phyloP scores from a whole-genome alignment of 2,797 vertebrate species.

The Anguilla megastoma region DNA sequence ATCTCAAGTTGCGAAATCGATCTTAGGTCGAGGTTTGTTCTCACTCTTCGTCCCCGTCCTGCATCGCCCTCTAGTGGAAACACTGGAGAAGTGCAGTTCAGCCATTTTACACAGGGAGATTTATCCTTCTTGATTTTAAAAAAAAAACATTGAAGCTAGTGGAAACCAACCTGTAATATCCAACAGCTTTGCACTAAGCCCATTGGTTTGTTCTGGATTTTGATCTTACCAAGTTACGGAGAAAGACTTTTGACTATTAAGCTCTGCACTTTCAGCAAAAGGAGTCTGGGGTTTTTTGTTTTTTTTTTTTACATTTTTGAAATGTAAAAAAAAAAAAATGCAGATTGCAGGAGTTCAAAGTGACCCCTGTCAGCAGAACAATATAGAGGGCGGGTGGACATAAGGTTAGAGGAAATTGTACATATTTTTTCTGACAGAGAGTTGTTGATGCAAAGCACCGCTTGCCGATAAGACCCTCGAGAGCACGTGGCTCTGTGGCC shows the following conservation, averaged over 20 bases:
- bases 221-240: neutral
- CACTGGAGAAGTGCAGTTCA: neutral
- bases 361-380: neutral
- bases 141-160: neutral
- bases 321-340: too few relatives aligned
- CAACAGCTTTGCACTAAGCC: neutral
- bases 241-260: neutral
- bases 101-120: neutral
- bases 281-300: too few relatives aligned
- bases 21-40: neutral
- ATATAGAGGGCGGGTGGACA: neutral
- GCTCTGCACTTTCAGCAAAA: too few relatives aligned
- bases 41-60: slow-evolving; percentile 34
- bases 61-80: slow-evolving; percentile 54
- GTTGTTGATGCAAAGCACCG: neutral
- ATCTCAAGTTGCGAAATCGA: slow-evolving; percentile 20
- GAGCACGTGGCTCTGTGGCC: neutral
- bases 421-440: neutral
- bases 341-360: too few relatives aligned
- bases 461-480: neutral
- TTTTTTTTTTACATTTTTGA: too few relatives aligned
- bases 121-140: neutral
- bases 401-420: neutral
- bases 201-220: neutral
- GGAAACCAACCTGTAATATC: neutral